These are phyloP conservation scores for Eretmocerus hayati DNA, from an alignment of 2,888 invertebrate genomes.

Conservation along the genomic window DNA sequence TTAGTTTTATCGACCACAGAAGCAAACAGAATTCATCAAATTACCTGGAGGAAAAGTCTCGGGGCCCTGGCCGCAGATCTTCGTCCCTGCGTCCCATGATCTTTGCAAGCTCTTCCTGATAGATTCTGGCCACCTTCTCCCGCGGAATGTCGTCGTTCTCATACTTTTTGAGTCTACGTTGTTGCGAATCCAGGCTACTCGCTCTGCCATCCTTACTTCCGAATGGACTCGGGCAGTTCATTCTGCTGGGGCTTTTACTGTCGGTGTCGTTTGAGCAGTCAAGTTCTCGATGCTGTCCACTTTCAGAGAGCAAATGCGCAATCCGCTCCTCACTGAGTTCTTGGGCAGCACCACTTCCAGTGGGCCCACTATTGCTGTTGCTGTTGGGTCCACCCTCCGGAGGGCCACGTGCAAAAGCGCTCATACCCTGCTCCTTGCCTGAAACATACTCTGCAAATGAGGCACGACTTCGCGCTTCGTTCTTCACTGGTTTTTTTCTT, in stretches of 20 bases:
- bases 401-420: slow-evolving; percentile 65
- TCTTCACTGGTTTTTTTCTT: slow-evolving; percentile 13
- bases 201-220: slow-evolving; percentile 57
- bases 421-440: slow-evolving; percentile 78
- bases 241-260: slow-evolving; percentile 70
- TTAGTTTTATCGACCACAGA: no score
- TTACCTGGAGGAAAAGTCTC: slow-evolving; percentile 77
- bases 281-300: slow-evolving; percentile 42
- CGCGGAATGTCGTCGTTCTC: slow-evolving; percentile 93
- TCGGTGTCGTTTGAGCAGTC: slow-evolving; percentile 57
- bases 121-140: slow-evolving; percentile 90
- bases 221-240: slow-evolving; percentile 70
- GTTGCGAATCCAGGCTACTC: slow-evolving; percentile 56
- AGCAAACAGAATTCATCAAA: no score
- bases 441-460: slow-evolving; percentile 51
- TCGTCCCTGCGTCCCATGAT: slow-evolving; percentile 76
- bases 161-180: slow-evolving; percentile 74
- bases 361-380: slow-evolving; percentile 2
- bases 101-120: slow-evolving; percentile 91
- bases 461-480: slow-evolving; percentile 48
- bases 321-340: slow-evolving; percentile 85
- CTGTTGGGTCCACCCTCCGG: slow-evolving; percentile 41
- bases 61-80: slow-evolving; percentile 61
- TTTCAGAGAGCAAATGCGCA: slow-evolving; percentile 87
- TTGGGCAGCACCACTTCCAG: slow-evolving; percentile 45